Evolutionary conservation across 2,797 vertebrate species (phyloP), one percentile per base, ranked within the genome.

Genomic region (Acipenser transmontanus): DNA sequence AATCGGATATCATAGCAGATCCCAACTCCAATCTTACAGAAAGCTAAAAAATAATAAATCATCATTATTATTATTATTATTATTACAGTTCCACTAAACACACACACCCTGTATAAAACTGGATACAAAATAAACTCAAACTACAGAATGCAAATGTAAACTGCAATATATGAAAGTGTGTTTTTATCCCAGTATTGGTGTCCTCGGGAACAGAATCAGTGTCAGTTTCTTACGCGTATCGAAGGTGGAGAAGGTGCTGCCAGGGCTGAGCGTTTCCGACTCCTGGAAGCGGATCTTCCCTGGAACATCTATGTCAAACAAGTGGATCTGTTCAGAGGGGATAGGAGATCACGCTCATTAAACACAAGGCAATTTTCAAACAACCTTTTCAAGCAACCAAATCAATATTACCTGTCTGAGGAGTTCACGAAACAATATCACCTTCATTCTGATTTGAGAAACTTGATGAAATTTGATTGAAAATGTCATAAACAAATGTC

Each of bases 1-100:
- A 99, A 99, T 68, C 97, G 90, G 1, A 99, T 90, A 76, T 99
- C 97, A 0, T 99, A 99, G 85, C 97, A 99, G 79, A 99, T 99
- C 60, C 97, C 97, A n/a, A 99, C 89, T 8, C 97, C 97, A 63
- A 99, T 91, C 85, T 89, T 95, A 80, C 97, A 99, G 86, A 90
- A 98, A 0, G 95, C 97, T 99, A 87, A 49, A 51, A 64, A 56
- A 50, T 6, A 72, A 34, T 3, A 34, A 34, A 34, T 34, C 34
- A 34, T 34, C 3, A 34, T 34, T 1, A 34, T 34, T 34, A 34
- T 34, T 34, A 34, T 34, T 34, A 34, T 34, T 34, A 34, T 34
- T 34, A 34, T 34, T 34, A 34, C 3, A 2, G 3, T 34, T 34
- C 34, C 34, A 34, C 34, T 34, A 34, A 34, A 34, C 34, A 34